These are phyloP conservation scores for Diplolepis rosae DNA, from an alignment of 2,888 invertebrate genomes.

Conservation along the genomic window DNA sequence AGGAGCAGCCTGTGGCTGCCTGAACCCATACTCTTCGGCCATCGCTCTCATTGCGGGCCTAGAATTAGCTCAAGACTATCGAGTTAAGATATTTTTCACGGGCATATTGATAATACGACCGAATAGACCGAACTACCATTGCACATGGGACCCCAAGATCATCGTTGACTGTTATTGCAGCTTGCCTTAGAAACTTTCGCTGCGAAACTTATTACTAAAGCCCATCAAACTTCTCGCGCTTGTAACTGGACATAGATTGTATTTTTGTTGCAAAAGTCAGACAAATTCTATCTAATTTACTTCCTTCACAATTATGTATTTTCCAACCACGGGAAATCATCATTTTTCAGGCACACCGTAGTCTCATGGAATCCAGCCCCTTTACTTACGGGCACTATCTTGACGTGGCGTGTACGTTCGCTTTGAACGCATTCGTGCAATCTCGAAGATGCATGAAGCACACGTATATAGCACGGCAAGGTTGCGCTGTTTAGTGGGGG, in stretches of 20 bases:
- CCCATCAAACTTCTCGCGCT: conserved; percentile 33
- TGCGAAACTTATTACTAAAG: conserved; percentile 29
- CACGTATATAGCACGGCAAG: too few species aligned
- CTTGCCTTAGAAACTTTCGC: conserved; percentile 1
- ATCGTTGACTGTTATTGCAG: conserved; percentile 19
- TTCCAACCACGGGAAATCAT: too few species aligned
- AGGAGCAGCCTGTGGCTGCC: background rate
- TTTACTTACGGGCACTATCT: too few species aligned
- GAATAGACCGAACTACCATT: conserved; percentile 29
- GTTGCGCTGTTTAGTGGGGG: too few species aligned
- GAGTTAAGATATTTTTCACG: conserved; percentile 35
- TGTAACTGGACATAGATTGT: conserved; percentile 29
- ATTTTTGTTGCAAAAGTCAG: too few species aligned
- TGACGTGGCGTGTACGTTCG: too few species aligned
- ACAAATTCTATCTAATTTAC: too few species aligned
- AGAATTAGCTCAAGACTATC: conserved; percentile 20
- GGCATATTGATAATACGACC: conserved; percentile 32
- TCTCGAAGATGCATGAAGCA: too few species aligned
- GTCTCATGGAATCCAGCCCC: too few species aligned
- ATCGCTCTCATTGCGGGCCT: conserved; percentile 26
- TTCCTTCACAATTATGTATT: too few species aligned
- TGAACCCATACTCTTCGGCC: conserved; percentile 34
- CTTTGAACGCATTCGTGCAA: too few species aligned
- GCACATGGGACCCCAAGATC: conserved; percentile 37
- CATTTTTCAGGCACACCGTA: too few species aligned